Percentiles rank a stretch among this genome's conserved stretches.
Evolutionary conservation across 2,888 invertebrate genomes (phyloP).

Genomic region (Parnassius apollo): DNA sequence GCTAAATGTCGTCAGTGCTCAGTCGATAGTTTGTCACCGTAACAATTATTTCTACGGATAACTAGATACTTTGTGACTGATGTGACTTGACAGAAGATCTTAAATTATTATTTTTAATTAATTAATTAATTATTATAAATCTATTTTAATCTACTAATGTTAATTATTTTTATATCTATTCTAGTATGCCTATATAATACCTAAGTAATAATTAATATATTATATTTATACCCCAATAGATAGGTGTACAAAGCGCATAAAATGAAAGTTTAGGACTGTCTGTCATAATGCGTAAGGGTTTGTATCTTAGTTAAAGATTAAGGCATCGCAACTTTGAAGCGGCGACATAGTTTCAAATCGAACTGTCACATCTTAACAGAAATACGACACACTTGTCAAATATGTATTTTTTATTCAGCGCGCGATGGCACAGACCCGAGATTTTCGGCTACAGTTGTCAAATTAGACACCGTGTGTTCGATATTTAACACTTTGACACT

Average conservation of each 20-base stretch:
- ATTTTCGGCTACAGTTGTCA: slow-evolving; percentile 70
- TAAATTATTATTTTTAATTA: too few species aligned
- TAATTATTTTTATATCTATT: too few species aligned
- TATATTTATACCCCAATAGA: too few species aligned
- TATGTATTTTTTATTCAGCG: slow-evolving; percentile 48
- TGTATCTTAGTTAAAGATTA: slow-evolving; percentile 42
- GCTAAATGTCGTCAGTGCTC: too few species aligned
- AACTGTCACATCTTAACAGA: slow-evolving; percentile 71
- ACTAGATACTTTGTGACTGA: too few species aligned
- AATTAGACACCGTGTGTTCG: slow-evolving; percentile 75
- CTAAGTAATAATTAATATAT: too few species aligned
- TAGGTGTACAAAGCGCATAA: background rate
- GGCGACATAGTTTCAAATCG: slow-evolving; percentile 59
- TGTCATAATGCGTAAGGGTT: background rate
- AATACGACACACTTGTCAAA: slow-evolving; percentile 74
- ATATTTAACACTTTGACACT: slow-evolving; percentile 82
- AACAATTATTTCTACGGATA: too few species aligned
- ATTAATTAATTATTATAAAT: too few species aligned
- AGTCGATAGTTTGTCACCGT: too few species aligned
- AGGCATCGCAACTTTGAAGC: slow-evolving; percentile 51
- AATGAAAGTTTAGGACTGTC: slow-evolving; percentile 3
- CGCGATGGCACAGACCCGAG: slow-evolving; percentile 42
- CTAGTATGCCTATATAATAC: too few species aligned
- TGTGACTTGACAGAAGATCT: too few species aligned
- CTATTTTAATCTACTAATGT: too few species aligned